phyloP scores from a whole-genome alignment of 2,113 vertebrate species.

The Rhinogobius similis region DNA sequence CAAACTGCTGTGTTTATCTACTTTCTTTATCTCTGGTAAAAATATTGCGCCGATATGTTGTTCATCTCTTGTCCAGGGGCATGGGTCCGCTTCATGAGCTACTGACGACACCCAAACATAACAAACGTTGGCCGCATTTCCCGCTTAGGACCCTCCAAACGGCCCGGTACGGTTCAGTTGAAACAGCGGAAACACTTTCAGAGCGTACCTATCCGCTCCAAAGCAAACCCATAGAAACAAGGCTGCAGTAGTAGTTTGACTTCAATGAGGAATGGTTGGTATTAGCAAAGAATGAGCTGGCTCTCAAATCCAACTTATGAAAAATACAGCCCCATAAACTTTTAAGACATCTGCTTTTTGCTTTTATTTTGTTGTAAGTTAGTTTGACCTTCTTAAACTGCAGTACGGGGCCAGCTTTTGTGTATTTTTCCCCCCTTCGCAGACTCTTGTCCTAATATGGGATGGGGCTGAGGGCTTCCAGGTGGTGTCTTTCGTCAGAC shows the following conservation, averaged over 20 bases:
- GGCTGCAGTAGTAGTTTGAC: background rate
- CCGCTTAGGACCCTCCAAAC: no score
- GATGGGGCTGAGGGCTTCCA: slow-evolving; percentile 46
- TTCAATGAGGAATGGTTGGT: background rate
- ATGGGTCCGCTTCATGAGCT: no score
- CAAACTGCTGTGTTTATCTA: no score
- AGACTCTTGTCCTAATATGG: slow-evolving; percentile 23
- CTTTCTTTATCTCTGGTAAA: no score
- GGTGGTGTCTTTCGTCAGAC: slow-evolving; percentile 56
- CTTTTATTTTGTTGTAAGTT: slow-evolving; percentile 5
- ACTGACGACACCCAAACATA: no score
- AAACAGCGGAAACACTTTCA: no score
- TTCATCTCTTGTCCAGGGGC: no score
- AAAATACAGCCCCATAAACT: background rate
- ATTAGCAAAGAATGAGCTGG: background rate
- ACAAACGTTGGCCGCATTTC: no score
- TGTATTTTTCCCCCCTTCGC: slow-evolving; percentile 12
- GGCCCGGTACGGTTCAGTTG: no score
- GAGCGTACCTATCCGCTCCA: background rate
- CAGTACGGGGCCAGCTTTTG: slow-evolving; percentile 11
- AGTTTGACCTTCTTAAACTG: slow-evolving; percentile 12
- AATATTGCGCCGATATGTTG: no score
- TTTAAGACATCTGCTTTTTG: background rate
- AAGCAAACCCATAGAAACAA: no score
- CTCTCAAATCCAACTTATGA: background rate